phyloP scores from a whole-genome alignment of 2,797 vertebrate genomes.

The Periparus ater region DNA sequence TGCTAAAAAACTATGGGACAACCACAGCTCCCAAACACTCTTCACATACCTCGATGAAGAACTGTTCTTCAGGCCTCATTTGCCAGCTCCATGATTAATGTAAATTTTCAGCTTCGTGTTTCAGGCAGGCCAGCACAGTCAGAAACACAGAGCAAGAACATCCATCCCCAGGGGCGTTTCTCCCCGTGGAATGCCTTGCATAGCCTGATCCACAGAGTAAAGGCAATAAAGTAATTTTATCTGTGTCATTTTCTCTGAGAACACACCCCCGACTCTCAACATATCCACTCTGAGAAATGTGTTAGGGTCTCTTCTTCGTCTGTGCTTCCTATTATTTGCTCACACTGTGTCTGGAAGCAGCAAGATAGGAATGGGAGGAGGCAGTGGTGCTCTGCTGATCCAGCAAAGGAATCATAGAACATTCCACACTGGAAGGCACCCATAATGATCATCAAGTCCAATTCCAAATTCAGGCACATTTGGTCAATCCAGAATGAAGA shows the following conservation, averaged over 20 bases:
- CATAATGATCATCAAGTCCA: not conserved
- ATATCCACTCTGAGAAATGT: not conserved
- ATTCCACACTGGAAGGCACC: not conserved
- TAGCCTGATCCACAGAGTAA: not conserved
- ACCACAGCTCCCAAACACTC: fast-evolving
- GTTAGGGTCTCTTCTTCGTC: fast-evolving
- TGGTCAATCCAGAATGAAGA: not conserved
- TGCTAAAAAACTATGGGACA: not conserved
- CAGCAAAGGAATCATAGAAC: not conserved
- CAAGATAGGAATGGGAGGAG: not conserved
- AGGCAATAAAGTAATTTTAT: not conserved
- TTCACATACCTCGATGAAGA: not conserved
- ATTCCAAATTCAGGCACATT: not conserved
- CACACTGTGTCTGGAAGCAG: not conserved
- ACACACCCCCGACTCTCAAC: fast-evolving
- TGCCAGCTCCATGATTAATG: not conserved
- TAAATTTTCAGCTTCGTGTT: not conserved
- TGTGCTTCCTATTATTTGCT: fast-evolving
- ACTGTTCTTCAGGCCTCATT: not conserved
- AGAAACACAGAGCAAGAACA: not conserved
- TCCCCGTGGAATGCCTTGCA: fast-evolving
- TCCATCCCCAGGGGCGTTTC: too few relatives aligned
- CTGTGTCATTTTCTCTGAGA: not conserved
- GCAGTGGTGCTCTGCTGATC: not conserved
- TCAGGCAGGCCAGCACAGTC: not conserved